Evolutionary conservation across 2,888 invertebrate species (phyloP).

Genomic region (Aleiodes leptofemur): DNA sequence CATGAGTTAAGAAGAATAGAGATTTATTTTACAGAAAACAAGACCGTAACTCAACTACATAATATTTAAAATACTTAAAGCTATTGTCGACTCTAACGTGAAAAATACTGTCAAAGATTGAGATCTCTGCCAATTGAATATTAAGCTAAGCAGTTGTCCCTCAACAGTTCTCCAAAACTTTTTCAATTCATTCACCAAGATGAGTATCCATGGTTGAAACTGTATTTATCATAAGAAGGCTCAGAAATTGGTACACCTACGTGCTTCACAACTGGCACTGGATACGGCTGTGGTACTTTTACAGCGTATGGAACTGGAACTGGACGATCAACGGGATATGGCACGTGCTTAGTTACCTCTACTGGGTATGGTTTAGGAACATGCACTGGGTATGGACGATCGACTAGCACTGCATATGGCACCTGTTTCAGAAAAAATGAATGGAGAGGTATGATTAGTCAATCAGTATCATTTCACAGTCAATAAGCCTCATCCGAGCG

Average conservation of each 20-base stretch:
- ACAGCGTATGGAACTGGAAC: conserved; percentile 70
- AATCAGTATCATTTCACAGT: conserved; percentile 24
- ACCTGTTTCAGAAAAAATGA: conserved; percentile 59
- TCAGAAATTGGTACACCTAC: conserved; percentile 70
- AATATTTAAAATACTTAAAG: background rate
- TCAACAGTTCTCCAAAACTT: background rate
- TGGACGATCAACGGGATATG: conserved; percentile 69
- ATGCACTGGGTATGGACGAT: conserved; percentile 71
- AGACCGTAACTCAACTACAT: background rate
- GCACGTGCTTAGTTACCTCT: conserved; percentile 69
- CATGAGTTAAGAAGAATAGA: no score
- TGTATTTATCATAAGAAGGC: conserved; percentile 51
- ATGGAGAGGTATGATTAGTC: background rate
- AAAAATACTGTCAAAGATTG: conserved; percentile 14
- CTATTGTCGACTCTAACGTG: background rate
- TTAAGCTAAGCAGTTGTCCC: no score
- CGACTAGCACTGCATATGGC: conserved; percentile 72
- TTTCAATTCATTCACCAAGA: conserved; percentile 41
- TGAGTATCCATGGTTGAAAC: conserved; percentile 48
- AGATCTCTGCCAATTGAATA: background rate
- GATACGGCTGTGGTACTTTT: conserved; percentile 69
- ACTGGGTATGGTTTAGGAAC: conserved; percentile 73
- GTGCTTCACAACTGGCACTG: conserved; percentile 69
- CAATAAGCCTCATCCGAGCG: conserved; percentile 9
- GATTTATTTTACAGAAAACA: conserved; percentile 19